Percentiles rank a stretch among this genome's conserved stretches.
Conservation (phyloP, 2,888 invertebrate genomes). For the Agrilus biguttatus region DNA sequence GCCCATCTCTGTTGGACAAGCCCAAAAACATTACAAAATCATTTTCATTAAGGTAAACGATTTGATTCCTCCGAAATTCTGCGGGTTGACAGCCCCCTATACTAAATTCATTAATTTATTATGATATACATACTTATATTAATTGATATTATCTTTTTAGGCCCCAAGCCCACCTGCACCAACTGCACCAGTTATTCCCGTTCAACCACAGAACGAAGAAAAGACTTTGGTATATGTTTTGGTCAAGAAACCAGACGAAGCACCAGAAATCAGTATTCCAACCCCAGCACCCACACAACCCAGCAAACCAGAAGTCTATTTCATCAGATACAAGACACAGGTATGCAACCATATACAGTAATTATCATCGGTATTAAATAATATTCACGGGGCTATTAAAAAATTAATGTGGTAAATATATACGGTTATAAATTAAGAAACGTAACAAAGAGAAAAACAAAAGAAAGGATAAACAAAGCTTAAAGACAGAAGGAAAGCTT, state of each 20-base stretch:
- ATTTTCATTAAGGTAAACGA: conserved; percentile 64
- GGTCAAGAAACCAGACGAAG: conserved; percentile 81
- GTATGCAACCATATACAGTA: conserved; percentile 24
- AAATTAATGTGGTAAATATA: too few relatives aligned
- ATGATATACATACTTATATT: too few relatives aligned
- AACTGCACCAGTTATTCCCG: conserved; percentile 64
- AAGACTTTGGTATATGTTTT: conserved; percentile 82
- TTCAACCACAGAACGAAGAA: conserved; percentile 73
- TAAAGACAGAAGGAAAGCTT: too few relatives aligned
- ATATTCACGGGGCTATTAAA: too few relatives aligned
- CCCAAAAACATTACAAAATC: conserved; percentile 83
- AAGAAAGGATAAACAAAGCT: too few relatives aligned
- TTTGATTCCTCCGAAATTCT: background rate
- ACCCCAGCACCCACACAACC: conserved; percentile 69
- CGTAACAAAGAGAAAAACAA: too few relatives aligned
- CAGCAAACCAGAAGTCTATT: conserved; percentile 83
- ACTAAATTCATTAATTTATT: background rate
- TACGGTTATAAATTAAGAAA: too few relatives aligned
- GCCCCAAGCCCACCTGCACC: conserved; percentile 72
- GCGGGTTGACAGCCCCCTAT: too few relatives aligned
- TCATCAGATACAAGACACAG: conserved; percentile 76
- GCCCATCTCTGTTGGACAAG: conserved; percentile 52
- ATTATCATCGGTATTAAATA: too few relatives aligned
- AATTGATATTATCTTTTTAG: too few relatives aligned
- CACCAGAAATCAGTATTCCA: conserved; percentile 68